Conservation (phyloP, 2,113 vertebrate genomes). For the Clarias gariepinus region DNA sequence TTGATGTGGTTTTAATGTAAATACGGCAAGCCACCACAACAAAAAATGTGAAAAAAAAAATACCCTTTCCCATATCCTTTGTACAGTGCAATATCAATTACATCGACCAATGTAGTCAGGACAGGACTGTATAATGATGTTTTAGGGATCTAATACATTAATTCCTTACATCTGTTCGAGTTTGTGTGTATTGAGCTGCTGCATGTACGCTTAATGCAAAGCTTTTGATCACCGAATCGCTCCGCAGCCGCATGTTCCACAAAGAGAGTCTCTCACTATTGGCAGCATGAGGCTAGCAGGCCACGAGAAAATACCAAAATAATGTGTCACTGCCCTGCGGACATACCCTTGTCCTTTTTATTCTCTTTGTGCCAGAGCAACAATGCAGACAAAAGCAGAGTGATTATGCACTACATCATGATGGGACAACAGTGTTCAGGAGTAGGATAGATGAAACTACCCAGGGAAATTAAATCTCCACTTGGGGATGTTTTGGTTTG, state of each 20-base stretch:
- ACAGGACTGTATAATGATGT: constrained; percentile 51
- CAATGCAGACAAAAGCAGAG: constrained; percentile 65
- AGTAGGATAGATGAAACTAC: constrained; percentile 65
- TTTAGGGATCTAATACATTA: constrained; percentile 43
- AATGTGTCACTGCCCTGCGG: constrained; percentile 59
- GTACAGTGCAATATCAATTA: constrained; percentile 2
- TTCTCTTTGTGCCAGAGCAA: constrained; percentile 56
- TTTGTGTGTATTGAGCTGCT: constrained; percentile 51
- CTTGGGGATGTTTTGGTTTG: constrained; percentile 64
- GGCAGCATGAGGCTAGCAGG: constrained; percentile 71
- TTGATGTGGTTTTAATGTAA: constrained; percentile 51
- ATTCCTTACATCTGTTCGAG: constrained; percentile 48
- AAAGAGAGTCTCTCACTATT: constrained; percentile 58
- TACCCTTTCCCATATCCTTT: neutral
- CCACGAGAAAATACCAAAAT: constrained; percentile 66
- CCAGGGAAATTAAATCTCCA: constrained; percentile 73
- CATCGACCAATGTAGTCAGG: constrained; percentile 33
- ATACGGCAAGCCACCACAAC: constrained; percentile 39
- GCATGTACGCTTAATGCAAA: constrained; percentile 43
- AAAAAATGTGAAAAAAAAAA: constrained; percentile 15
- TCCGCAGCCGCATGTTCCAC: constrained; percentile 49
- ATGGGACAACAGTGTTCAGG: constrained; percentile 69
- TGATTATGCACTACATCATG: constrained; percentile 72
- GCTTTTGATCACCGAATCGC: constrained; percentile 62
- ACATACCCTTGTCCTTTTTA: constrained; percentile 59